These are phyloP conservation scores for Drosophila mauritiana DNA, from an alignment of 1,140 invertebrate species.

Conservation along the genomic window DNA sequence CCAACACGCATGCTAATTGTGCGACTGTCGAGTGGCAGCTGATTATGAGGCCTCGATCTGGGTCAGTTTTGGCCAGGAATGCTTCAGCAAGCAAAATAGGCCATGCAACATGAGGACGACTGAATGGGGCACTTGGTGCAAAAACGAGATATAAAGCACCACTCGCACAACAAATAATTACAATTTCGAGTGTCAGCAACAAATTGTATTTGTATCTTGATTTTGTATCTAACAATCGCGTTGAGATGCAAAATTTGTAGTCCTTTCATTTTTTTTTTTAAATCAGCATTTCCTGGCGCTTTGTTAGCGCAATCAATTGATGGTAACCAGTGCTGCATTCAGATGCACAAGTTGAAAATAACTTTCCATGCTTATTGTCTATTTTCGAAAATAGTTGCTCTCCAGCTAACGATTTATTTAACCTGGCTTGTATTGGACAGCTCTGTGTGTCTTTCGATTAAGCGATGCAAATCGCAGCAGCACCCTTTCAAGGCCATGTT, in stretches of 20 bases:
- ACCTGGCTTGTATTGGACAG: conserved; percentile 2
- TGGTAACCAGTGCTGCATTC: too few species aligned
- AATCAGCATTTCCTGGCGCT: too few species aligned
- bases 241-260: too few species aligned
- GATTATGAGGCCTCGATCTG: conserved; percentile 8
- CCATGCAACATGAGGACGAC: not conserved
- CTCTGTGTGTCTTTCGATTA: conserved; percentile 8
- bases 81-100: not conserved
- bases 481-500: not conserved
- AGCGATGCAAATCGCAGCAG: conserved; percentile 7
- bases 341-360: not conserved
- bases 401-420: not conserved
- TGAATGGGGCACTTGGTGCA: too few species aligned
- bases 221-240: too few species aligned
- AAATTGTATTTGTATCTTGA: too few species aligned
- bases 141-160: too few species aligned
- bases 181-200: too few species aligned
- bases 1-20: conserved; percentile 23
- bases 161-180: too few species aligned
- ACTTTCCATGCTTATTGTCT: not conserved
- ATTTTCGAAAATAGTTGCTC: not conserved
- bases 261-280: too few species aligned
- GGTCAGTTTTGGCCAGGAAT: not conserved
- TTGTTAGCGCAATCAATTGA: too few species aligned
- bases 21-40: conserved; percentile 3